Conservation (phyloP, 2,888 invertebrate species). For the Galeruca laticollis region DNA sequence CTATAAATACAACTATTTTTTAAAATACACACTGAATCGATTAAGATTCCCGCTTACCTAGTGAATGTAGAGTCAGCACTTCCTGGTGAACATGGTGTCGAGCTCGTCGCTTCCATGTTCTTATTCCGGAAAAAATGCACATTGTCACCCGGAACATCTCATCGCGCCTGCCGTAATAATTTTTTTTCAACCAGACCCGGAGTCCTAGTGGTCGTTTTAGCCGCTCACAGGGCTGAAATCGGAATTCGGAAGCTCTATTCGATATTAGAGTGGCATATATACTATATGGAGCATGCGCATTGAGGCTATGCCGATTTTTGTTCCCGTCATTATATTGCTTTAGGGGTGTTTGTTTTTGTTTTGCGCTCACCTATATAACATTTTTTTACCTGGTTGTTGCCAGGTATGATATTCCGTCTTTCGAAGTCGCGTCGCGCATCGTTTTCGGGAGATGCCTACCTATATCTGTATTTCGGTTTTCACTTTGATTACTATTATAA, state of each 20-base stretch:
- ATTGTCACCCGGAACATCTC: conserved; percentile 47
- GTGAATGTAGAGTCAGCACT: conserved; percentile 65
- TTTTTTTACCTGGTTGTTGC: conserved; percentile 15
- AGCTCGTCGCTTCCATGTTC: conserved; percentile 65
- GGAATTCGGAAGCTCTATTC: conserved; percentile 41
- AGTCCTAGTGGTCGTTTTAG: conserved; percentile 29
- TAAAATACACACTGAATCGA: conserved; percentile 14
- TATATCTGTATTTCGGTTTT: background rate
- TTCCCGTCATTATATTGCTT: conserved; percentile 31
- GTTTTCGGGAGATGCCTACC: background rate
- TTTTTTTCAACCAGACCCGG: conserved; percentile 35
- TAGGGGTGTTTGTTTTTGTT: conserved; percentile 35
- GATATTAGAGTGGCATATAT: conserved; percentile 42
- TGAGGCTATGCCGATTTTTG: conserved; percentile 22
- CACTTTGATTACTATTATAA: conserved; percentile 2
- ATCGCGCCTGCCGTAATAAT: conserved; percentile 35
- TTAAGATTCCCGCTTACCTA: conserved; percentile 54
- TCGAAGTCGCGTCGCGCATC: background rate
- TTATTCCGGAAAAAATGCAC: conserved; percentile 39
- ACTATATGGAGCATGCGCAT: conserved; percentile 42
- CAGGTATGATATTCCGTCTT: conserved; percentile 1
- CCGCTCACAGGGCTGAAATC: conserved; percentile 39
- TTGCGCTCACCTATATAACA: conserved; percentile 26
- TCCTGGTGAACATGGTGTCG: conserved; percentile 62
- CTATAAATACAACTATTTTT: background rate